A percentile compares a stretch with the other conserved stretches of the same genome.
These are phyloP conservation scores for Anadara kagoshimensis DNA, from an alignment of 1,140 invertebrate genomes.

Conservation along the genomic window DNA sequence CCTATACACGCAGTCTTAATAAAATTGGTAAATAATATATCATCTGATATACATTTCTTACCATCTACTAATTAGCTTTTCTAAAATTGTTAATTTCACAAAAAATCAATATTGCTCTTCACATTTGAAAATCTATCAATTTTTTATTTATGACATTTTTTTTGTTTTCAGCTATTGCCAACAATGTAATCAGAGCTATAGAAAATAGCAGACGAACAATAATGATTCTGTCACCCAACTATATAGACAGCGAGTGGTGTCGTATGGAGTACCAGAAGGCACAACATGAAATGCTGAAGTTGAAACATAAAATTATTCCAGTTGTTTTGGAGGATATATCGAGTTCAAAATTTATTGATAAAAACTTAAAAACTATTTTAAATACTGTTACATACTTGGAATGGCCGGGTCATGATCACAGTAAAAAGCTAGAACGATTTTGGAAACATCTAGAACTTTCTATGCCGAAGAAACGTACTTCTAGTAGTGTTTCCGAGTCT, in stretches of 20 bases:
- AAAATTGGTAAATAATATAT: too few relatives aligned
- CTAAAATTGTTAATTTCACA: too few relatives aligned
- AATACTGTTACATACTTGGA: constrained; percentile 65
- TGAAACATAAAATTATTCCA: constrained; percentile 68
- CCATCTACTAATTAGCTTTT: too few relatives aligned
- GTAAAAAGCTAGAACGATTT: constrained; percentile 53
- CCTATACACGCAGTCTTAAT: too few relatives aligned
- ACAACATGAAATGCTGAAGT: constrained; percentile 69
- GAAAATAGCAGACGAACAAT: constrained; percentile 67
- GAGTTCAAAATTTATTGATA: constrained; percentile 50
- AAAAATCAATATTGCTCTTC: too few relatives aligned
- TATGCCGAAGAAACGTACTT: constrained; percentile 61
- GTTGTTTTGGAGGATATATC: constrained; percentile 62
- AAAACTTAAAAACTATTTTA: constrained; percentile 59
- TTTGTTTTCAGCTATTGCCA: constrained; percentile 64
- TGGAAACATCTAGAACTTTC: constrained; percentile 62
- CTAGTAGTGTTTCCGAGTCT: constrained; percentile 67
- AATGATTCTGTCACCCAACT: constrained; percentile 63
- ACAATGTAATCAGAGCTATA: constrained; percentile 68
- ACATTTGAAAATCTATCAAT: too few relatives aligned
- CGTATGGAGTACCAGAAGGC: constrained; percentile 69
- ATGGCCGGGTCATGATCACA: constrained; percentile 59
- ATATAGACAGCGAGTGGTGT: constrained; percentile 67
- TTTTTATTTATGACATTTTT: neutral
- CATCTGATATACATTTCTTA: too few relatives aligned